These are phyloP conservation scores for Sebastiscus albofasciatus DNA, from an alignment of 2,797 vertebrate genomes.

Conservation along the genomic window DNA sequence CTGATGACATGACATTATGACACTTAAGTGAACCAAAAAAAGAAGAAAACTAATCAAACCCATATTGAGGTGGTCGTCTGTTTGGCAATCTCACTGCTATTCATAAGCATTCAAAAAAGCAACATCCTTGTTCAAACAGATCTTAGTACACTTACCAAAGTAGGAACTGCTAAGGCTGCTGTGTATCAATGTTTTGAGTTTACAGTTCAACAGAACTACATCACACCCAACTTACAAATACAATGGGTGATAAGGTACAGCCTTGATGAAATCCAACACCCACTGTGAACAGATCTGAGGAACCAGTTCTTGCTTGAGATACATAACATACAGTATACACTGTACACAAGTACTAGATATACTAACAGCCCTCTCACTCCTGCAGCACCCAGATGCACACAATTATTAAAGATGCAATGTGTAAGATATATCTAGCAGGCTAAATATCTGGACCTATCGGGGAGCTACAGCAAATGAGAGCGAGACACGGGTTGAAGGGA, in stretches of 20 bases:
- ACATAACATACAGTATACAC: not conserved
- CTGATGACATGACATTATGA: not conserved
- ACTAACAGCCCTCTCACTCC: not conserved
- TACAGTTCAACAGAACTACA: not conserved
- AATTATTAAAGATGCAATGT: no score
- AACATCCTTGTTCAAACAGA: not conserved
- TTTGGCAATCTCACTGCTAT: not conserved
- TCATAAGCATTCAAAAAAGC: not conserved
- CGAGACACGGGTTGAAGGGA: no score
- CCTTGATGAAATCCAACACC: no score
- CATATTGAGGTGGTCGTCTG: not conserved
- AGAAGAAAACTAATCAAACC: not conserved
- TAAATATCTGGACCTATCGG: no score
- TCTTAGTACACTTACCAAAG: no score
- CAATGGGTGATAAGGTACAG: not conserved
- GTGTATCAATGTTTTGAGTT: not conserved
- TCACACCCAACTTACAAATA: not conserved
- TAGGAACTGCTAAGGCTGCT: not conserved
- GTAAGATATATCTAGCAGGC: no score
- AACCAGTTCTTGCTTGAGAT: not conserved
- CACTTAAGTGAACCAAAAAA: not conserved
- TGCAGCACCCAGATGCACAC: no score
- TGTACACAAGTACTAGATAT: not conserved
- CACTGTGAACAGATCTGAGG: not conserved
- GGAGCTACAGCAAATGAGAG: no score